Conservation (phyloP, 2,888 invertebrate genomes). For the Azorinus chamasolen region DNA sequence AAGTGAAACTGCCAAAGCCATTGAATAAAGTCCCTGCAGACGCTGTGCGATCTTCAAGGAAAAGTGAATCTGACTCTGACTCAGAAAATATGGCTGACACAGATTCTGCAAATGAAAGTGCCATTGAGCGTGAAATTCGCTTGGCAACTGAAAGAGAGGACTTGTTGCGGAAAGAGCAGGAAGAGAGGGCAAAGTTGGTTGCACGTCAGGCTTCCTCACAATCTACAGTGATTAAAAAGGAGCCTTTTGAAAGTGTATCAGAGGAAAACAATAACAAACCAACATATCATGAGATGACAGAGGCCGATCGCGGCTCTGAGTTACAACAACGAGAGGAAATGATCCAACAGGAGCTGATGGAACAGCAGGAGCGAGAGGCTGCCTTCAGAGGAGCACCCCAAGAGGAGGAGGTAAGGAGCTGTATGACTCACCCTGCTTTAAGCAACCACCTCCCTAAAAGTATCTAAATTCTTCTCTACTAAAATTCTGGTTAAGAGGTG, state of each 20-base stretch:
- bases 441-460: too few species aligned
- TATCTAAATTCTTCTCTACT: too few species aligned
- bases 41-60: conserved; percentile 35
- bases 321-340: conserved; percentile 69
- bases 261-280: conserved; percentile 69
- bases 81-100: conserved; percentile 63
- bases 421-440: too few species aligned
- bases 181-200: conserved; percentile 67
- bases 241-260: conserved; percentile 55
- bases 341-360: conserved; percentile 72
- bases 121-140: conserved; percentile 84
- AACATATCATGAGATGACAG: conserved; percentile 81
- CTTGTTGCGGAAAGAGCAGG: conserved; percentile 76
- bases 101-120: conserved; percentile 77
- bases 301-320: conserved; percentile 81
- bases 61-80: conserved; percentile 50
- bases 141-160: conserved; percentile 82
- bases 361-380: conserved; percentile 71
- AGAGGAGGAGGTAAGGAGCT: conserved; percentile 30
- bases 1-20: conserved; percentile 71
- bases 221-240: conserved; percentile 43
- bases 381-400: conserved; percentile 49
- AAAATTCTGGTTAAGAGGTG: too few species aligned
- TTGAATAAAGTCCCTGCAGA: conserved; percentile 55
- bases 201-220: conserved; percentile 59